Conservation (phyloP, 2,888 invertebrate genomes). For the Dryadula phaetusa region DNA sequence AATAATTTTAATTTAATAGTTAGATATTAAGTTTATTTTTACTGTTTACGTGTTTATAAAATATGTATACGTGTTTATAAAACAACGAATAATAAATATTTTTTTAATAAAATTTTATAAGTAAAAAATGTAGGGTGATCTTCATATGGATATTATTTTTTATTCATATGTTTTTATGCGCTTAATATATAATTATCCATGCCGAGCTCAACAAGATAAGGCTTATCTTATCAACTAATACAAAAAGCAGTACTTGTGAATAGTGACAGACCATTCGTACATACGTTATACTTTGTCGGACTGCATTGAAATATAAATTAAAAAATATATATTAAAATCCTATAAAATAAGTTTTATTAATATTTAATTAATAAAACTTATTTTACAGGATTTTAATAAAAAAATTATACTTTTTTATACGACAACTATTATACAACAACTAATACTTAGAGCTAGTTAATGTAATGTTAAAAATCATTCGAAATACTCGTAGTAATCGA, state of each 20-base stretch:
- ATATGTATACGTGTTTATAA: background rate
- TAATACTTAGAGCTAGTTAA: no score
- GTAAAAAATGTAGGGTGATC: background rate
- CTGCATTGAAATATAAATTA: background rate
- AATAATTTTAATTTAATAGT: no score
- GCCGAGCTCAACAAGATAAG: slow-evolving; percentile 40
- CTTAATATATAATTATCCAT: background rate
- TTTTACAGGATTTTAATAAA: background rate
- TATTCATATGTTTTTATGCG: background rate
- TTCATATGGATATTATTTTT: background rate
- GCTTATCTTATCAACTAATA: slow-evolving; percentile 49
- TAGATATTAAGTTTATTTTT: no score
- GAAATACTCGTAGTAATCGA: no score
- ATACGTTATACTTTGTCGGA: slow-evolving; percentile 5
- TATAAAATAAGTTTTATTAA: no score
- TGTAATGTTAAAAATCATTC: no score
- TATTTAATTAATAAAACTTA: background rate
- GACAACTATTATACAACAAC: no score
- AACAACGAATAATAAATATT: background rate
- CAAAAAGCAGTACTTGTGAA: slow-evolving; percentile 49
- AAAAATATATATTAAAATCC: no score
- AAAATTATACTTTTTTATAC: no score
- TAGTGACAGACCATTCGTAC: slow-evolving; percentile 33
- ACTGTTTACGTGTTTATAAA: no score
- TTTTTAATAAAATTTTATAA: background rate